These are phyloP conservation scores for Holcopasites calliopsidis DNA, from an alignment of 1,140 invertebrate genomes.

Conservation along the genomic window DNA sequence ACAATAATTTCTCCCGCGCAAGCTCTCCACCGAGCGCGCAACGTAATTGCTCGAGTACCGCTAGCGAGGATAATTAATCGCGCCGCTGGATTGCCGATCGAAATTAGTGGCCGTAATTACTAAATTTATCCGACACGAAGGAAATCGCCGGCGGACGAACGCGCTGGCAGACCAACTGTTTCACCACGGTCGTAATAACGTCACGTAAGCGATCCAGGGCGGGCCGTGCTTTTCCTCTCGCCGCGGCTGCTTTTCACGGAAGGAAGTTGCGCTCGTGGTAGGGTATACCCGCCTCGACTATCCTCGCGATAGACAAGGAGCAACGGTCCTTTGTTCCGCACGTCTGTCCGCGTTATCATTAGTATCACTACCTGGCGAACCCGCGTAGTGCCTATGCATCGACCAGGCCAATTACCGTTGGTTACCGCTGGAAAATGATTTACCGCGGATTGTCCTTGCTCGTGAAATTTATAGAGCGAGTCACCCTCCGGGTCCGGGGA, in stretches of 20 bases:
- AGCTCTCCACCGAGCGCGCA: neutral
- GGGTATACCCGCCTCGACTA: constrained; percentile 11
- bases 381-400: constrained; percentile 51
- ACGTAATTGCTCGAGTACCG: neutral
- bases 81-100: neutral
- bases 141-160: constrained; percentile 5
- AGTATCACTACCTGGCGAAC: constrained; percentile 49
- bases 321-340: constrained; percentile 44
- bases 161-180: neutral
- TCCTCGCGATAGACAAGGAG: constrained; percentile 32
- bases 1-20: neutral
- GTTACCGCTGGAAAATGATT: constrained; percentile 60
- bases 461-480: constrained; percentile 55
- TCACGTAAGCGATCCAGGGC: constrained; percentile 23
- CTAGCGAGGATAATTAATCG: constrained; percentile 22
- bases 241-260: constrained; percentile 31
- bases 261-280: constrained; percentile 52
- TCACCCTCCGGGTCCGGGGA: neutral
- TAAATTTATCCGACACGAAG: constrained; percentile 17
- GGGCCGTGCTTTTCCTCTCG: neutral
- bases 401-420: constrained; percentile 63
- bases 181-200: constrained; percentile 11
- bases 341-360: constrained; percentile 41
- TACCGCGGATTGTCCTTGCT: constrained; percentile 52
- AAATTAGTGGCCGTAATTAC: constrained; percentile 36